Evolutionary conservation across 2,888 invertebrate species (phyloP), one percentile per base, ranked within the genome.

Genomic region (Boloria selene): DNA sequence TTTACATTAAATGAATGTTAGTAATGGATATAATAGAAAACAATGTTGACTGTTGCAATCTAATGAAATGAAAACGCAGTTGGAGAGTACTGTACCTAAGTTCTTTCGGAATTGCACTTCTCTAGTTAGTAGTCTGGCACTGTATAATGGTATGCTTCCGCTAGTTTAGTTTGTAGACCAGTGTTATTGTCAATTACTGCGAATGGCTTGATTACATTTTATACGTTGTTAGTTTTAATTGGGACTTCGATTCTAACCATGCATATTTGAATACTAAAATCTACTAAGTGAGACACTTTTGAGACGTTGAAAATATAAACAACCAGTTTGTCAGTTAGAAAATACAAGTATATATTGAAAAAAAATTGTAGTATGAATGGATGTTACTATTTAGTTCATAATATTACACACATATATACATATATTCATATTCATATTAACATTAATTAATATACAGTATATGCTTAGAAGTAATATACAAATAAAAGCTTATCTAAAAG

Each of bases 71-170:
- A 53, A 53, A 58, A 51, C 45, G 42, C 58, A 59, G 31, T 53
- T 64, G 18, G 42, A 53, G 51, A 60, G 59, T 50, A 49, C 31
- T 3, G 49, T 59, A 38, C 16, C 51, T 53, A 52, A 45, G 47
- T 52, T 64, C 13, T 51, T 45, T 52, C 38, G 38, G 18, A 50
- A 50, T 45, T 56, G 52, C 56, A 47, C 59, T 17, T 52, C 44
- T 44, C 10, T 56, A 56, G 45, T 56, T 50, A 64, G 49, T 45
- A 44, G 44, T 55, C 18, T 58, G 31, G 31, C 31, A 38, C 45
- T 58, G 59, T 52, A 45, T 64, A 64, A 64, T 64, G 52, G 47
- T 47, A 47, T 38, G 50, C 58, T 64, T 64, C 31, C 51, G 52
- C 17, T 31, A 64, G 59, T 31, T 58, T 53, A 59, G 64, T 59